Conservation (phyloP, 1,140 invertebrate species). For the Lerema accius region DNA sequence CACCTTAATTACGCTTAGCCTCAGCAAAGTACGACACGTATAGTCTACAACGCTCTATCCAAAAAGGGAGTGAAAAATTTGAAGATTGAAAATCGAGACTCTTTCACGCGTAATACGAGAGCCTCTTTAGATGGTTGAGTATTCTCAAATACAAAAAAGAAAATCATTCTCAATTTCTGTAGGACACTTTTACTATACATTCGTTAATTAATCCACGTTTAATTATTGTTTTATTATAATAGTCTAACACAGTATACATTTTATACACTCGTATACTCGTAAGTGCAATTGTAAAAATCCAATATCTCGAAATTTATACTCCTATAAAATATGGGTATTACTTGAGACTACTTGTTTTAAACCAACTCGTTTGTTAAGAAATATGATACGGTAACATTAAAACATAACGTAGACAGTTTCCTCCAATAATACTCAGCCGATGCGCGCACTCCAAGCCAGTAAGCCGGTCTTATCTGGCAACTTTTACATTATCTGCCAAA, state of each 20-base stretch:
- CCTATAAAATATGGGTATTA: slow-evolving; percentile 39
- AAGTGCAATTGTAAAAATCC: too few relatives aligned
- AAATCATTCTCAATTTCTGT: slow-evolving; percentile 37
- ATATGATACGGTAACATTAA: slow-evolving; percentile 35
- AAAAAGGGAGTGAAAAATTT: slow-evolving; percentile 62
- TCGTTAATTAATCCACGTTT: too few relatives aligned
- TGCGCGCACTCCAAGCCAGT: slow-evolving; percentile 43
- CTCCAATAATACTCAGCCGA: slow-evolving; percentile 54
- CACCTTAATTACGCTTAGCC: slow-evolving; percentile 80
- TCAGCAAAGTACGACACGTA: slow-evolving; percentile 73
- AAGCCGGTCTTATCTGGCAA: slow-evolving; percentile 70
- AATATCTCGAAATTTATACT: slow-evolving; percentile 21
- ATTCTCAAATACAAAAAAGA: slow-evolving; percentile 42
- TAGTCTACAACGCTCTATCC: slow-evolving; percentile 63
- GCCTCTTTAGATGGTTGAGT: slow-evolving; percentile 41
- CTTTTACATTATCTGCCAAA: slow-evolving; percentile 74
- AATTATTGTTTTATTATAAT: too few relatives aligned
- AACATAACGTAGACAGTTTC: slow-evolving; percentile 38
- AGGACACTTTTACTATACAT: slow-evolving; percentile 10
- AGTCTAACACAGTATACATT: too few relatives aligned
- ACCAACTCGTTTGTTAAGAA: slow-evolving; percentile 6
- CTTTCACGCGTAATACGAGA: slow-evolving; percentile 47
- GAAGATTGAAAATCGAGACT: slow-evolving; percentile 64
- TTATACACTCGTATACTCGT: too few relatives aligned
- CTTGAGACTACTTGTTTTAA: slow-evolving; percentile 24